Base-by-base conservation (phyloP, 2,797 vertebrate genomes). In the Phaenicophaeus curvirostris region DNA sequence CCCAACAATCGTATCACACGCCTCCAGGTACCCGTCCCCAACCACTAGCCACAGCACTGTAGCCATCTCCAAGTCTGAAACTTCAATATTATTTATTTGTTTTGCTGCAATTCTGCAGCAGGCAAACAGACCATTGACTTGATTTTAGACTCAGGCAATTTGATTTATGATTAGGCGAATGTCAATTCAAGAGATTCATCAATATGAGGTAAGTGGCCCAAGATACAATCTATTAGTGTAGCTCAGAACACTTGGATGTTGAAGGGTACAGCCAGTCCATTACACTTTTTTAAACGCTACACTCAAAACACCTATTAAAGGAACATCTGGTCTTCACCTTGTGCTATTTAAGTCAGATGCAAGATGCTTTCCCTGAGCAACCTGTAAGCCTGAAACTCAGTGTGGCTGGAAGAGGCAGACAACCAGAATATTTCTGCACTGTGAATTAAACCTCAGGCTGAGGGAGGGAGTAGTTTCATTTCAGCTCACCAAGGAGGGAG, bases 31-130 rank as follows among this genome's bases (percentile, higher is more conserved):
- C 48, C 37, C 15, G 9, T 2, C 35, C 46, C 37, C 8, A 71
- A 1, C 13, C 0, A 0, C 35, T 15, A 8, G 1, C 48, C 44
- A 3, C 0, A 0, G 31, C 15, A 17, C 55, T 30, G 44, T 13
- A 8, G 10, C 20, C 55, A 17, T 13, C 58, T 39, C 51, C 51
- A 24, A 2, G 31, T 1, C 8, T 0, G 17, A 51, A 42, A 51
- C 39, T 5, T 2, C 2, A 44, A 72, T 21, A 7, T 1, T 2
- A 72, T 71, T 53, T 10, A 11, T 42, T 53, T 17, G 11, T 17
- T 74, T 48, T 39, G 30, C 54, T 59, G 73, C 76, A 68, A 2
- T n/a, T 30, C 86, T 41, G 66, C 82, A 57, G 19, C 0, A 33
- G 12, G 41, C 58, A 35, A 20, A n/a, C 4, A 3, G 13, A 48